phyloP scores from a whole-genome alignment of 64 coral and sea anemone genomes.

The Montipora foliosa region DNA sequence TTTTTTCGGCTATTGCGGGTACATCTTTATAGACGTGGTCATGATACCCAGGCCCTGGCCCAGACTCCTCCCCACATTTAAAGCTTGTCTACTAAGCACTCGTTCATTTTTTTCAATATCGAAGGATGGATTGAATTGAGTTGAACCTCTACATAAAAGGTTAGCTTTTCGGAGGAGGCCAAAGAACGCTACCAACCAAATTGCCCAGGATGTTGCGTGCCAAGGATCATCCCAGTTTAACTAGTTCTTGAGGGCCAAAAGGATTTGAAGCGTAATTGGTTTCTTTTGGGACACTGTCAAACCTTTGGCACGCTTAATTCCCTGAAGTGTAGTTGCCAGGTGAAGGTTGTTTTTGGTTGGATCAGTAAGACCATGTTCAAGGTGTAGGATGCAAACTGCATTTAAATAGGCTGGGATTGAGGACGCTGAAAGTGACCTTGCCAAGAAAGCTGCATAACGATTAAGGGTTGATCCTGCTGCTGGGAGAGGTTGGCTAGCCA shows the following conservation, averaged over 20 bases:
- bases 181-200: constrained; percentile 24
- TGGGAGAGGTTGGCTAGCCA: constrained; percentile 12
- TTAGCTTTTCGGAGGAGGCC: constrained; percentile 1
- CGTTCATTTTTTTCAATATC: no score
- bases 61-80: no score
- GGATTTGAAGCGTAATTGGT: not conserved
- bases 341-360: constrained; percentile 31
- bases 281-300: constrained; percentile 8
- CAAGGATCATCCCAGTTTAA: not conserved
- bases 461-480: not conserved
- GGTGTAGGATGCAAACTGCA: constrained; percentile 4
- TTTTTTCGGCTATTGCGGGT: no score
- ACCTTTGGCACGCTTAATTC: not conserved
- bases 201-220: not conserved
- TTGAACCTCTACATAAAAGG: not conserved
- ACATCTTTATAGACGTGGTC: no score
- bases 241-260: not conserved
- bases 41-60: no score
- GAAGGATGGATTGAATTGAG: not conserved
- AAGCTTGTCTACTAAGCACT: no score
- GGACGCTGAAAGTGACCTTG: not conserved
- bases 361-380: constrained; percentile 12
- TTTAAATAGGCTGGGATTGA: constrained; percentile 10
- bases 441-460: constrained; percentile 7
- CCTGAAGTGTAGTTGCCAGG: not conserved